These are phyloP conservation scores for Ophonus ardosiacus DNA, from an alignment of 2,888 invertebrate genomes.

Conservation along the genomic window DNA sequence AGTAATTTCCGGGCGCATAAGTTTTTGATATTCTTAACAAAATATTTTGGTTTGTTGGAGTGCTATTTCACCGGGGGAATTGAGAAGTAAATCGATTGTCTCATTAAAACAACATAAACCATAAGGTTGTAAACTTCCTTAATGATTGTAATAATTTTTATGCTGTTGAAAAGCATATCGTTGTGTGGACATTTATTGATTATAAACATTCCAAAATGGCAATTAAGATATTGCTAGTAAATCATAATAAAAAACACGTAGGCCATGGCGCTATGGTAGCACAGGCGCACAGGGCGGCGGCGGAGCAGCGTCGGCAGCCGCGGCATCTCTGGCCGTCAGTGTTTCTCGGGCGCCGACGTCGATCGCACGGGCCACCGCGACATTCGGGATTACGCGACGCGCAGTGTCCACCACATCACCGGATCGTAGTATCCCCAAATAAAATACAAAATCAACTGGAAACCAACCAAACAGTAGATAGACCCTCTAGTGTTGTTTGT, in stretches of 20 bases:
- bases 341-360: slow-evolving; percentile 32
- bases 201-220: slow-evolving; percentile 66
- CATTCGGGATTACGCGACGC: neutral
- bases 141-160: slow-evolving; percentile 50
- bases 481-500: slow-evolving; percentile 1
- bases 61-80: slow-evolving; percentile 11
- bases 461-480: neutral
- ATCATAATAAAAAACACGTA: slow-evolving; percentile 65
- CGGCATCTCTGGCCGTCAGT: slow-evolving; percentile 32
- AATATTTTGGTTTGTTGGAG: slow-evolving; percentile 20
- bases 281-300: slow-evolving; percentile 45
- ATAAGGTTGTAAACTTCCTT: slow-evolving; percentile 24
- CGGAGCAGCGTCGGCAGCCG: slow-evolving; percentile 19
- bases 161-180: slow-evolving; percentile 48
- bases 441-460: neutral
- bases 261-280: slow-evolving; percentile 23
- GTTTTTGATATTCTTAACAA: slow-evolving; percentile 35
- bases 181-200: slow-evolving; percentile 55
- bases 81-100: slow-evolving; percentile 45
- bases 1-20: slow-evolving; percentile 38
- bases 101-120: slow-evolving; percentile 52
- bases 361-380: neutral
- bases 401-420: neutral
- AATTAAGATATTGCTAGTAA: slow-evolving; percentile 68
- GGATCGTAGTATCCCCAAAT: neutral